Conservation (phyloP, 2,888 invertebrate genomes). For the Mythimna pallens region DNA sequence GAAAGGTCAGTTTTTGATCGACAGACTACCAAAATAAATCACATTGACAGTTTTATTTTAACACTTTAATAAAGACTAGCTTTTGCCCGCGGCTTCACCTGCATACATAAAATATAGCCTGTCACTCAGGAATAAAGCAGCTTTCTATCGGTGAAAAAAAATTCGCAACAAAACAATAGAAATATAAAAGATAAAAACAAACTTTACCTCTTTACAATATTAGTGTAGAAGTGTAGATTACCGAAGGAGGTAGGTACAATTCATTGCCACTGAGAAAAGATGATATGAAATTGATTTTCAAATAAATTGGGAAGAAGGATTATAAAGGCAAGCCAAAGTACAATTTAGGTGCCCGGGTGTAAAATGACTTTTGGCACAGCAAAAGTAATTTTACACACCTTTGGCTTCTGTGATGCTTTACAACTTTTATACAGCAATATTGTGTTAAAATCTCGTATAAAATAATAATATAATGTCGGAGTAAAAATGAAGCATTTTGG, state of each 20-base stretch:
- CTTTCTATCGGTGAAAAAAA: too few species aligned
- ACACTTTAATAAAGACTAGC: background rate
- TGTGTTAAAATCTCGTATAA: slow-evolving; percentile 19
- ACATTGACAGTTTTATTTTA: background rate
- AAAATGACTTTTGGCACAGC: slow-evolving; percentile 2
- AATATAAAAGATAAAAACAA: too few species aligned
- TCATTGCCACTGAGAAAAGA: slow-evolving; percentile 12
- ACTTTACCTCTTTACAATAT: too few species aligned
- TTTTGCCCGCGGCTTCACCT: too few species aligned
- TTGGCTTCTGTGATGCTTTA: slow-evolving; percentile 1
- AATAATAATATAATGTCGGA: slow-evolving; percentile 21
- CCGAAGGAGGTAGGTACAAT: background rate
- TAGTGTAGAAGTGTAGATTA: background rate
- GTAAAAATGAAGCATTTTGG: slow-evolving; percentile 17
- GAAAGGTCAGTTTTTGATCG: background rate
- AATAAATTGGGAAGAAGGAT: slow-evolving; percentile 15
- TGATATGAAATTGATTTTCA: slow-evolving; percentile 39
- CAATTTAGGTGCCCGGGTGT: slow-evolving; percentile 1
- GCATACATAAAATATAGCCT: too few species aligned
- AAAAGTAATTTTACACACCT: too few species aligned
- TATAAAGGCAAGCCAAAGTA: slow-evolving; percentile 10
- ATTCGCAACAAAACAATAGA: too few species aligned
- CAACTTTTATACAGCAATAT: slow-evolving; percentile 6
- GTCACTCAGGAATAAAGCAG: too few species aligned
- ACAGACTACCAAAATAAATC: background rate